These are phyloP conservation scores for Aphrophora alni DNA, from an alignment of 2,888 invertebrate genomes.

Conservation along the genomic window DNA sequence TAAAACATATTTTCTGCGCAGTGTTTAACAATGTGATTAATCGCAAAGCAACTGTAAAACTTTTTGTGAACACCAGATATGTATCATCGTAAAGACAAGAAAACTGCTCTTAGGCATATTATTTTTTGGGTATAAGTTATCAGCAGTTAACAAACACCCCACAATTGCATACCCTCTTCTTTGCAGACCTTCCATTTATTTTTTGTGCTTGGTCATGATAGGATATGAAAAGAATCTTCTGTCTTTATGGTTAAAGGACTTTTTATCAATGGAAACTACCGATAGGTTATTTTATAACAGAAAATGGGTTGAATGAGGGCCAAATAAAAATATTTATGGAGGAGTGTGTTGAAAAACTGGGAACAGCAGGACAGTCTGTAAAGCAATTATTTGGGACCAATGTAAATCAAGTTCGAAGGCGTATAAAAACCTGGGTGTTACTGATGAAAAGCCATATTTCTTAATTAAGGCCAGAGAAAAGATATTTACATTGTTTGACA, in stretches of 20 bases:
- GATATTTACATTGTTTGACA: constrained; percentile 47
- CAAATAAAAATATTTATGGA: constrained; percentile 40
- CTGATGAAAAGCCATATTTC: constrained; percentile 43
- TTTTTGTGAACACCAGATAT: no score
- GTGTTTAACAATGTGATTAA: no score
- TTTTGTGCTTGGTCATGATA: constrained; percentile 47
- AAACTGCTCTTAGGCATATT: no score
- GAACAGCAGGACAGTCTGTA: constrained; percentile 44
- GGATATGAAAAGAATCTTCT: constrained; percentile 47
- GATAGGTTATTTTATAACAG: no score
- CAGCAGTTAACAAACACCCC: no score
- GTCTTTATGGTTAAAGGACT: constrained; percentile 50
- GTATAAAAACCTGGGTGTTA: constrained; percentile 42
- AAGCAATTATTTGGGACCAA: constrained; percentile 48
- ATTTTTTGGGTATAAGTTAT: no score
- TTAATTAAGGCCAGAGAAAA: constrained; percentile 30
- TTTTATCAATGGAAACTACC: constrained; percentile 50
- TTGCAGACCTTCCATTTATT: constrained; percentile 51
- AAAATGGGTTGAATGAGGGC: constrained; percentile 37
- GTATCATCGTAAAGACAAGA: no score
- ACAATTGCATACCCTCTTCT: no score
- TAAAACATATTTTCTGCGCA: no score
- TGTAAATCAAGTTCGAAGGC: constrained; percentile 47
- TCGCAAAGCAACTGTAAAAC: no score
- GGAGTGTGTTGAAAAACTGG: constrained; percentile 37